Evolutionary conservation across 2,888 invertebrate genomes (phyloP).

Genomic region (Trachelus troglodyta): DNA sequence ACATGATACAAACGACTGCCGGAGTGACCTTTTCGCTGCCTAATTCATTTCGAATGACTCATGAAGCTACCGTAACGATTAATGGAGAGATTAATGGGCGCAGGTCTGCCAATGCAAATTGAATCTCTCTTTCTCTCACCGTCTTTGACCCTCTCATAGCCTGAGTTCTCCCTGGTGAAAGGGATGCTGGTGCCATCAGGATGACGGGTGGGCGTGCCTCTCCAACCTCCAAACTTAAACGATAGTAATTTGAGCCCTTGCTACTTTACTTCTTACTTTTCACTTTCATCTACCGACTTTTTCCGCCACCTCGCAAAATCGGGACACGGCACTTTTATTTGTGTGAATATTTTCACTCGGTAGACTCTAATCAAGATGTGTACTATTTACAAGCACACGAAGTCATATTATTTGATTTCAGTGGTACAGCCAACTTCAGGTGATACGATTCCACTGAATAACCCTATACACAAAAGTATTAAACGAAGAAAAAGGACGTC

Average conservation of each 20-base stretch:
- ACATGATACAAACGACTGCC: neutral
- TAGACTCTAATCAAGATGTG: neutral
- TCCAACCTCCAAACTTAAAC: neutral
- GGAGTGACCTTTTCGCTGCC: neutral
- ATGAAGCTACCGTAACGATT: conserved; percentile 2
- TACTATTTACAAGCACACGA: neutral
- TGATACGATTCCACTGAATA: neutral
- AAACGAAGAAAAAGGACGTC: neutral
- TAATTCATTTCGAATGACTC: neutral
- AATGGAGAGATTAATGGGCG: conserved; percentile 3
- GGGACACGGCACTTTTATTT: neutral
- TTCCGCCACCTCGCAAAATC: neutral
- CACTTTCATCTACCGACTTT: neutral
- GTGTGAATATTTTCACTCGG: neutral
- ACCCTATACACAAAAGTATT: neutral
- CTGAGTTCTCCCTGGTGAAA: neutral
- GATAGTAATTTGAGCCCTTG: neutral
- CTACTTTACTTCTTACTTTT: neutral
- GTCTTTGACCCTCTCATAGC: neutral
- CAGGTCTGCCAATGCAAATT: neutral
- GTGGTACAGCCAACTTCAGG: neutral
- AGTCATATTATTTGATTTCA: neutral
- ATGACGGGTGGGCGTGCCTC: neutral
- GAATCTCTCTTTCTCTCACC: conserved; percentile 5
- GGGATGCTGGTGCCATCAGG: neutral